Base-by-base conservation (phyloP, 2,113 vertebrate genomes). In the Burhinus oedicnemus region DNA sequence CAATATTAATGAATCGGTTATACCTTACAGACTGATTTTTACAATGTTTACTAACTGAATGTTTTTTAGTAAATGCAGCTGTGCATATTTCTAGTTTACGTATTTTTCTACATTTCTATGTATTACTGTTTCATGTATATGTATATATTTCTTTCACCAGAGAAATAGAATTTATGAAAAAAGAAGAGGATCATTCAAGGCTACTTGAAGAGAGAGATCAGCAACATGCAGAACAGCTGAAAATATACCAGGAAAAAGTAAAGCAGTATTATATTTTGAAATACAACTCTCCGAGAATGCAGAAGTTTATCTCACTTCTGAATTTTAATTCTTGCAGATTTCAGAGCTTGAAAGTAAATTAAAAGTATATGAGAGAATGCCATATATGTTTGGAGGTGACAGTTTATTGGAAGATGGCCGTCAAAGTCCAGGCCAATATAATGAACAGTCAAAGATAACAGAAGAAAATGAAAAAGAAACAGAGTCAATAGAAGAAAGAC, bases 111-210 rank as follows among this genome's bases (percentile, higher is more conserved):
- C 2, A 7, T 64, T 85, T 83, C 15, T 76, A 0, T 71, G 2
- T 76, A 19, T 75, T 87, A 38, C 17, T 91, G 1, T 65, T 93
- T 92, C 49, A 86, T 83, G 27, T 51, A 23, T 58, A 29, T 47
- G 2, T 68, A 26, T 77, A 1, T 78, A 40, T 93, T 90, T 96
- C 29, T 94, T 95, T 83, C 64, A 93, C 93, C 92, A 99, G 99
- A 97, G 99, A 99, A 97, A 98, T 96, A 40, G 99, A 99, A 96
- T 99, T 99, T 97, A 97, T 98, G 95, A 99, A 99, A 97, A 99
- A 98, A 95, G 99, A 99, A 79, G 99, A 99, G 82, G 98, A 99
- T 68, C 98, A 99, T 92, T 98, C 96, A 90, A 99, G 97, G 83
- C 75, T 87, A 27, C 95, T 99, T 79, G 98, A 99, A 92, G 98